Evolutionary conservation across 2,888 invertebrate genomes (phyloP), one percentile per base, ranked within the genome.

Genomic region (Ormyrus thymus): DNA sequence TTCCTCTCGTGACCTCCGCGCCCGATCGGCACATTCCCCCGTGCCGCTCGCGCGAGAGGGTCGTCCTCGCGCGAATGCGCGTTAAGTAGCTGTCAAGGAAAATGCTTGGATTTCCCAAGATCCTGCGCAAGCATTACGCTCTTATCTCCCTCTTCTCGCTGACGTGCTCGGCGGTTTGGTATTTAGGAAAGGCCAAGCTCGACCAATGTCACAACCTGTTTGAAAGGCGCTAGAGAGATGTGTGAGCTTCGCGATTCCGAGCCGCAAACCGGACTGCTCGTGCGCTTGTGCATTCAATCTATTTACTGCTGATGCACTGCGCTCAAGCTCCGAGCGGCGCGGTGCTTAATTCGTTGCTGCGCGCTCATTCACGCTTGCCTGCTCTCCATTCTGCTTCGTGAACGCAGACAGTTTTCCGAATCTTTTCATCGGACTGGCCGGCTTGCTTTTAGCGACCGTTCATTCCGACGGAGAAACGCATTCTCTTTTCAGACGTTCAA

Each of bases 201-300:
- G 86, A 29, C 86, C 89, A 89, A 89, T 89, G 89, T 89, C 88
- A 89, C 88, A 89, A 89, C 87, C 87, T 86, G 88, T 89, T 89
- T 86, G 88, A 89, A 89, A 89, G 87, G 89, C 86, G 86, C 84
- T 88, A 87, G 73, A 62, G 10, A 46, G 4, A 11, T 29, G 45
- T 10, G 45, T 8, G 70, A 13, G 53, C 43, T 7, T n/a, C 53
- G 51, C 66, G 51, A 53, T 13, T 46, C 53, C 66, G 51, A 3
- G 11, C 15, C 13, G 58, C 56, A 43, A 4, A 29, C 45, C 50
- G 50, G 43, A 61, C 53, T 62, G 43, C 53, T 1, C 15, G 29
- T 43, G 56, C 55, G 55, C 11, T n/a, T 43, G n/a, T 59, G 51
- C 11, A 46, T 53, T 43, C 29, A 50, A 53, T 72, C 55, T 62